A percentile compares a stretch with the other conserved stretches of the same genome.
These are phyloP conservation scores for Bombycilla garrulus DNA, from an alignment of 2,113 vertebrate genomes.

Conservation along the genomic window DNA sequence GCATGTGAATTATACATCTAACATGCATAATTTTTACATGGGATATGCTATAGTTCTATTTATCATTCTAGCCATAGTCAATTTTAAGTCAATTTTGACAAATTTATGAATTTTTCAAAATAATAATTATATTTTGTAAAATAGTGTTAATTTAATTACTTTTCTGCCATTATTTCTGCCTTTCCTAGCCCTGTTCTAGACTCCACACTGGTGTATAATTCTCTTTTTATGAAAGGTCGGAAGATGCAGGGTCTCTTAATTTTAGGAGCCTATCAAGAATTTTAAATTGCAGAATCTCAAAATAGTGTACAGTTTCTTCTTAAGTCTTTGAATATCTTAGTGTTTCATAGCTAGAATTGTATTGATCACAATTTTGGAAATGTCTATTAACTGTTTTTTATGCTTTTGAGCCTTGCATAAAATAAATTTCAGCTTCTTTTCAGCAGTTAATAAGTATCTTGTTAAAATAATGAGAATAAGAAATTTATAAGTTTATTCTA, in stretches of 20 bases:
- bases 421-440: not conserved
- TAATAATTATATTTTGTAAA: constrained; percentile 26
- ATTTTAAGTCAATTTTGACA: constrained; percentile 26
- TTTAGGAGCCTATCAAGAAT: not conserved
- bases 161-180: not conserved
- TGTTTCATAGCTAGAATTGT: not conserved
- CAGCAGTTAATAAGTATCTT: not conserved
- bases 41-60: not conserved
- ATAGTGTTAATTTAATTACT: not conserved
- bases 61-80: constrained; percentile 19
- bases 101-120: constrained; percentile 15
- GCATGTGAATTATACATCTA: not conserved
- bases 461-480: not conserved
- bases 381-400: not conserved
- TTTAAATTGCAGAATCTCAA: not conserved
- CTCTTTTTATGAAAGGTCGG: not conserved
- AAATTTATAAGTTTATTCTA: not conserved
- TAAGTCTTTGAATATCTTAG: not conserved
- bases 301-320: not conserved
- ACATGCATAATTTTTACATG: constrained; percentile 16
- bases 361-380: not conserved
- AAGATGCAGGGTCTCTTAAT: not conserved
- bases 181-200: not conserved
- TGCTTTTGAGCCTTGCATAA: not conserved
- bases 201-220: not conserved